A percentile compares a stretch with the other conserved stretches of the same genome.
Conservation (phyloP, 1,140 invertebrate genomes). For the Homalodisca vitripennis region DNA sequence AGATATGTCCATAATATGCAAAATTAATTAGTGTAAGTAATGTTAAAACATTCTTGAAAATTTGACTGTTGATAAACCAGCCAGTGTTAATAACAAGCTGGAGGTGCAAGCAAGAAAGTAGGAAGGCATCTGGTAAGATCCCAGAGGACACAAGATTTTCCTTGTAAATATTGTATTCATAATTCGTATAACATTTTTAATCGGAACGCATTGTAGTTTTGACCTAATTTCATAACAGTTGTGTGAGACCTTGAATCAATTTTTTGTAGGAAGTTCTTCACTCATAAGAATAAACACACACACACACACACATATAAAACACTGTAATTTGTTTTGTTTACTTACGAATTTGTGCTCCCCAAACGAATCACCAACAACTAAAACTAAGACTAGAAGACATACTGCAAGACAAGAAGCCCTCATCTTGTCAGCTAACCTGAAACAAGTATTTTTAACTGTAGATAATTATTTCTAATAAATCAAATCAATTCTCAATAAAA, state of each 20-base stretch:
- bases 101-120: no score
- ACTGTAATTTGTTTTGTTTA: not conserved
- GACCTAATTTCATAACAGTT: not conserved
- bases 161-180: not conserved
- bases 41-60: no score
- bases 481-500: no score
- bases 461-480: no score
- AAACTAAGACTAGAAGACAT: not conserved
- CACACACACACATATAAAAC: not conserved
- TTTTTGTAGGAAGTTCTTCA: not conserved
- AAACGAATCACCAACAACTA: not conserved
- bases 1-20: no score
- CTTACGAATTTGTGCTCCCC: not conserved
- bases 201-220: not conserved
- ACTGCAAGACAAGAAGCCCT: not conserved
- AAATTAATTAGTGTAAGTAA: no score
- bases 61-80: no score
- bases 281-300: not conserved
- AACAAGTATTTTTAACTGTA: no score
- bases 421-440: constrained; percentile 2
- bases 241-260: not conserved
- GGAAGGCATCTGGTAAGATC: no score
- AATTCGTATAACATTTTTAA: not conserved
- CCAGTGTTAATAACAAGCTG: no score
- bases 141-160: no score